These are phyloP conservation scores for Conomelus anceps DNA, from an alignment of 2,888 invertebrate species.

Conservation along the genomic window DNA sequence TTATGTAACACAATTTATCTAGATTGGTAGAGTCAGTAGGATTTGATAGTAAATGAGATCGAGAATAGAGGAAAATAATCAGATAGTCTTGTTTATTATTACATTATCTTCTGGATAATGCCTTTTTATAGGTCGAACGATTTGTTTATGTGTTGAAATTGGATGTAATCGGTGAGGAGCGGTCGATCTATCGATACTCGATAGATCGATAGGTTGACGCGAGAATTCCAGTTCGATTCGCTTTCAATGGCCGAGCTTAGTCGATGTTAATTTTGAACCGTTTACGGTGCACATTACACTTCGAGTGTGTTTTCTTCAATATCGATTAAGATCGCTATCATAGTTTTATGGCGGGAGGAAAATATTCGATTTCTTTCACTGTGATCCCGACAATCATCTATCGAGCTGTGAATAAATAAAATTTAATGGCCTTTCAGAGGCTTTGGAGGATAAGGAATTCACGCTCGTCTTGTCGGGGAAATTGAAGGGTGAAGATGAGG, in stretches of 20 bases:
- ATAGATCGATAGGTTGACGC: neutral
- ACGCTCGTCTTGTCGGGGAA: neutral
- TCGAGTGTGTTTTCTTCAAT: neutral
- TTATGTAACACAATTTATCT: neutral
- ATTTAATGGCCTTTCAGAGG: neutral
- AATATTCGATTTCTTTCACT: neutral
- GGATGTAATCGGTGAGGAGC: neutral
- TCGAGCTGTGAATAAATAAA: neutral
- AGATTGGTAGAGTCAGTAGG: neutral
- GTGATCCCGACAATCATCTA: neutral
- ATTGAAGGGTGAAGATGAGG: neutral
- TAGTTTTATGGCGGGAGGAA: neutral
- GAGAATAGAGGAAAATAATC: neutral
- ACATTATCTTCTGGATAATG: neutral
- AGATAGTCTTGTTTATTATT: neutral
- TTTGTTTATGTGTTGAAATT: neutral
- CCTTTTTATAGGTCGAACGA: neutral
- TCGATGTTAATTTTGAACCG: neutral
- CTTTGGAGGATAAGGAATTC: neutral
- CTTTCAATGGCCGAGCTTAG: neutral
- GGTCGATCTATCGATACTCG: neutral
- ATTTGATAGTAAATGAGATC: neutral
- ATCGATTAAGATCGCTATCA: neutral
- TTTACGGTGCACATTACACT: neutral
- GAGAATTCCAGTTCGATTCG: neutral